A percentile compares a stretch with the other conserved stretches of the same genome.
Conservation (phyloP, 2,888 invertebrate genomes). For the Cacoxenus indagator region DNA sequence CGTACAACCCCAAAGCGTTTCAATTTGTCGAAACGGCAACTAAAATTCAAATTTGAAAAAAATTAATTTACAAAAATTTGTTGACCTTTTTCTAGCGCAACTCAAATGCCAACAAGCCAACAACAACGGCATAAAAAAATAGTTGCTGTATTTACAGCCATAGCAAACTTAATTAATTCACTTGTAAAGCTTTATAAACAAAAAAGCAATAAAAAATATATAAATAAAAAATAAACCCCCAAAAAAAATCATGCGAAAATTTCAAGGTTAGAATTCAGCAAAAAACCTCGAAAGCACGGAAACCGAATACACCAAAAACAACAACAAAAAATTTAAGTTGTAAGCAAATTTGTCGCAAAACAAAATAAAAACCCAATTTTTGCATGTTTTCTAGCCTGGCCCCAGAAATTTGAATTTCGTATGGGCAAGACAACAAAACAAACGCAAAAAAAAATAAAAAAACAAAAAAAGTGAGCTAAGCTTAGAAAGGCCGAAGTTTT, state of each 20-base stretch:
- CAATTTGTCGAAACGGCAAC: background rate
- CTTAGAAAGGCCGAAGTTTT: conserved; percentile 28
- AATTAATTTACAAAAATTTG: background rate
- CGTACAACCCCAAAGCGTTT: background rate
- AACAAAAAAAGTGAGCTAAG: conserved; percentile 34
- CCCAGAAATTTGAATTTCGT: background rate
- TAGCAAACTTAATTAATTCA: conserved; percentile 38
- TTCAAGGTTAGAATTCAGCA: conserved; percentile 17
- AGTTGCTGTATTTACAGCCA: conserved; percentile 23
- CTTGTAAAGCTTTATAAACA: conserved; percentile 26
- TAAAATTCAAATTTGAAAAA: background rate
- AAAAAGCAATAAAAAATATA: no score
- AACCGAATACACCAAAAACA: conserved; percentile 3
- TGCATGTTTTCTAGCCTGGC: background rate
- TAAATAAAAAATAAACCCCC: conserved; percentile 7
- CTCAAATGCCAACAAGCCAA: background rate
- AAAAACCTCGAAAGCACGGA: conserved; percentile 15
- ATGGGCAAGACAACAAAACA: no score
- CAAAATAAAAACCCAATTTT: conserved; percentile 47
- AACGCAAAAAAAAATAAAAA: conserved; percentile 13
- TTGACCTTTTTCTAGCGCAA: background rate
- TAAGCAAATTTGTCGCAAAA: conserved; percentile 32
- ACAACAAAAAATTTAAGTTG: conserved; percentile 7
- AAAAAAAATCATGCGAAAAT: background rate
- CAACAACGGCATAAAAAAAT: background rate